These are phyloP conservation scores for Manis crassicaudata DNA, from an alignment of 2,797 vertebrate species.

Conservation along the genomic window DNA sequence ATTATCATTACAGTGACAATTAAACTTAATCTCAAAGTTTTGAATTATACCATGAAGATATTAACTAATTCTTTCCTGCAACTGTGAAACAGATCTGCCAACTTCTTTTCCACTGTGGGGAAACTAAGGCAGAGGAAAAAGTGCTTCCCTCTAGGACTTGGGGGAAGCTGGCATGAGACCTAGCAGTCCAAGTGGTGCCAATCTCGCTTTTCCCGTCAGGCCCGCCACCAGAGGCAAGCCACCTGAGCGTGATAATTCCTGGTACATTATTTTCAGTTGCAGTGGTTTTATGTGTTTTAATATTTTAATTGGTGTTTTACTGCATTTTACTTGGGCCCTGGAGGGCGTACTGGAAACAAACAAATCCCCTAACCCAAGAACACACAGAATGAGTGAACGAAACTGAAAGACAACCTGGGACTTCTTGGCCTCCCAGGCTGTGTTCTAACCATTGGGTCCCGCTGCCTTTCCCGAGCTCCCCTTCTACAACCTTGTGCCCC, in stretches of 20 bases:
- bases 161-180: neutral
- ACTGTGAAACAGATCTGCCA: neutral
- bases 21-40: neutral
- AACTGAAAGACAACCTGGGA: neutral
- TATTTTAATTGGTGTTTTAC: slow-evolving; percentile 43
- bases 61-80: neutral
- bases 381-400: neutral
- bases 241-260: neutral
- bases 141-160: neutral
- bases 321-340: neutral
- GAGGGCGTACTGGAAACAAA: slow-evolving; percentile 26
- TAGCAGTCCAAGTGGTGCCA: neutral
- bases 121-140: slow-evolving; percentile 13
- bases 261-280: slow-evolving; percentile 17
- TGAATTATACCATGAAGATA: neutral
- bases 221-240: neutral
- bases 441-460: neutral
- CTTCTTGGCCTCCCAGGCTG: neutral
- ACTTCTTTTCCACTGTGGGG: neutral
- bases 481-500: neutral
- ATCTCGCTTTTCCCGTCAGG: neutral
- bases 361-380: neutral
- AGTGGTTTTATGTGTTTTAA: slow-evolving; percentile 37
- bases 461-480: neutral
- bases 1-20: neutral